Evolutionary conservation across 2,888 invertebrate species (phyloP), one percentile per base, ranked within the genome.

Genomic region (Eilema caniola): DNA sequence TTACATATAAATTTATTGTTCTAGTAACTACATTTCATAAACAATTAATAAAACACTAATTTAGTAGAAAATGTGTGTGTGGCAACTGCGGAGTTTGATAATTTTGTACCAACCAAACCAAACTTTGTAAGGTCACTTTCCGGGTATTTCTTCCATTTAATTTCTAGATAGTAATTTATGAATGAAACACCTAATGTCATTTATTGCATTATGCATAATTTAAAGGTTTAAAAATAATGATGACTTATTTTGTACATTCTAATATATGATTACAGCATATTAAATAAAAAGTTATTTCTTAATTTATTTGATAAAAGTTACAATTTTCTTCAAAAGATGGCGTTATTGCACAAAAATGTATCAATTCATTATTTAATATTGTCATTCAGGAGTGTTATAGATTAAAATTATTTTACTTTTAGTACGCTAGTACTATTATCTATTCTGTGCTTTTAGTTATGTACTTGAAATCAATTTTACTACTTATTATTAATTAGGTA

Each of bases 211-310:
- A 24, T 37, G 2, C 14, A 25, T 20, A 41, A 25, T 62, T 41
- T 24, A 41, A 41, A 10, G 3, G 16, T 3, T 20, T 24, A 25
- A 0, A 4, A 41, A 37, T 62, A 24, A 0, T 41, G 4, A 14
- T 11, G 0, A 2, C 1, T 2, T 3, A 2, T 20, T 25, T 24
- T 20, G 24, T 4, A 16, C 7, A 14, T 8, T 62, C 0, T 1
- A 1, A 24, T 3, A 16, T 41, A 8, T 24, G 14, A 16, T 41
- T 2, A 24, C 2, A 16, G 7, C 16, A 0, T 1, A 2, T 0
- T 23, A 33, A 20, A 24, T 37, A 23, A 62, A 62, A 23, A 37
- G 62, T 37, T 14, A 23, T 3, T 23, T 24, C 10, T 0, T 24
- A 3, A 4, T 10, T 37, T 28, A 7, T 10, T 14, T 59, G 10